phyloP scores from a whole-genome alignment of 1,140 invertebrate species.

The Nilaparvata lugens region DNA sequence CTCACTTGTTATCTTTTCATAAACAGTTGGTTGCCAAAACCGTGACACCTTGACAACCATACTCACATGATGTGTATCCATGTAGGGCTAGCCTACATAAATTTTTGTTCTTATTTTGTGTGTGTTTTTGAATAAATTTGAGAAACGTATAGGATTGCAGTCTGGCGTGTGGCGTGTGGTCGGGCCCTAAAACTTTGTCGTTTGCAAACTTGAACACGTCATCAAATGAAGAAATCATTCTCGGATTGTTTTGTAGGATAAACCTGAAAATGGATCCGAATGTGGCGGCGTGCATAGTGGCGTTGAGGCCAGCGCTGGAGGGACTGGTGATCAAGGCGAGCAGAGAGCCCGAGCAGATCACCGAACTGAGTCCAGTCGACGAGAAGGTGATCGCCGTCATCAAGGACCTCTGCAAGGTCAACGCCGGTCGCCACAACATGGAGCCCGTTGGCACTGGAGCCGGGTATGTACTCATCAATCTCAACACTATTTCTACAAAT shows the following conservation, averaged over 20 bases:
- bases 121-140: no score
- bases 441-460: conserved; percentile 37
- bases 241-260: conserved; percentile 46
- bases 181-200: no score
- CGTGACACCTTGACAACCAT: no score
- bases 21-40: no score
- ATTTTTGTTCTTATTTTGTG: no score
- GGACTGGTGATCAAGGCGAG: conserved; percentile 68
- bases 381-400: conserved; percentile 48
- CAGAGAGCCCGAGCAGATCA: conserved; percentile 61
- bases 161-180: no score
- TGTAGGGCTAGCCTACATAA: no score
- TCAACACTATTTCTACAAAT: neutral
- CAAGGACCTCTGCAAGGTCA: conserved; percentile 56
- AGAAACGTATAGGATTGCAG: no score
- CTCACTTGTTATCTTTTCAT: no score
- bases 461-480: conserved; percentile 26
- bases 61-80: no score
- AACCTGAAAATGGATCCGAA: conserved; percentile 76
- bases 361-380: conserved; percentile 44
- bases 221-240: conserved; percentile 2
- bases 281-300: conserved; percentile 69
- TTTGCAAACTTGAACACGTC: no score
- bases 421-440: conserved; percentile 59
- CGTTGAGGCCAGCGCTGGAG: conserved; percentile 81